Evolutionary conservation across 2,888 invertebrate genomes (phyloP).

Genomic region (Epistrophe eligans): DNA sequence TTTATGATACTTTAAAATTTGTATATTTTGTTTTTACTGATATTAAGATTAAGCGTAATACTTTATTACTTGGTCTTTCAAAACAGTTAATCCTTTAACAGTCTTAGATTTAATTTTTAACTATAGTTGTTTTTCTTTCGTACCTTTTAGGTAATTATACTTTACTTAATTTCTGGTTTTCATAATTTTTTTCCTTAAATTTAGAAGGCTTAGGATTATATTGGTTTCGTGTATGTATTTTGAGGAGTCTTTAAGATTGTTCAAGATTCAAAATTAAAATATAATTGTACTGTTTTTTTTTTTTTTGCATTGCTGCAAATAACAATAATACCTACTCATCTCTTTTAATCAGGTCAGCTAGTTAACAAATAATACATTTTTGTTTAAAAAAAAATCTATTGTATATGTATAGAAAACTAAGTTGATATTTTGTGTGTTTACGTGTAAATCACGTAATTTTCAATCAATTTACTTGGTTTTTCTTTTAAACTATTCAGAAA

Average conservation of each 20-base stretch:
- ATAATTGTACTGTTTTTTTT: too few relatives aligned
- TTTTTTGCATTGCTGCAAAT: too few relatives aligned
- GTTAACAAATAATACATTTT: too few relatives aligned
- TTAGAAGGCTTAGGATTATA: not conserved
- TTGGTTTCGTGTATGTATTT: not conserved
- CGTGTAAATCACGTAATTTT: too few relatives aligned
- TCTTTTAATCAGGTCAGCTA: too few relatives aligned
- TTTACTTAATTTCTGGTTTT: not conserved
- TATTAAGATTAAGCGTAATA: conserved; percentile 50
- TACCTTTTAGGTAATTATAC: not conserved
- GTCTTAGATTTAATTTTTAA: conserved; percentile 3
- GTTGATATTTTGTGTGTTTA: too few relatives aligned
- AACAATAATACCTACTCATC: too few relatives aligned
- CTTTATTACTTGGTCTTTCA: conserved; percentile 47
- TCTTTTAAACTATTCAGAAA: too few relatives aligned
- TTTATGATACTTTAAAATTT: conserved; percentile 40
- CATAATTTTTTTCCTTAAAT: not conserved
- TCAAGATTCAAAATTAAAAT: too few relatives aligned
- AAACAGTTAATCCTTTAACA: conserved; percentile 44
- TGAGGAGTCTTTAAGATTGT: not conserved
- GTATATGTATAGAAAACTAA: too few relatives aligned
- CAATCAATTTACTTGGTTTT: too few relatives aligned
- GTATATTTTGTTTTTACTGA: conserved; percentile 40
- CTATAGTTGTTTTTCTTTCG: conserved; percentile 18
- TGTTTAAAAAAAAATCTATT: too few relatives aligned